These are phyloP conservation scores for Onchidella celtica DNA, from an alignment of 2,888 invertebrate genomes.

Conservation along the genomic window DNA sequence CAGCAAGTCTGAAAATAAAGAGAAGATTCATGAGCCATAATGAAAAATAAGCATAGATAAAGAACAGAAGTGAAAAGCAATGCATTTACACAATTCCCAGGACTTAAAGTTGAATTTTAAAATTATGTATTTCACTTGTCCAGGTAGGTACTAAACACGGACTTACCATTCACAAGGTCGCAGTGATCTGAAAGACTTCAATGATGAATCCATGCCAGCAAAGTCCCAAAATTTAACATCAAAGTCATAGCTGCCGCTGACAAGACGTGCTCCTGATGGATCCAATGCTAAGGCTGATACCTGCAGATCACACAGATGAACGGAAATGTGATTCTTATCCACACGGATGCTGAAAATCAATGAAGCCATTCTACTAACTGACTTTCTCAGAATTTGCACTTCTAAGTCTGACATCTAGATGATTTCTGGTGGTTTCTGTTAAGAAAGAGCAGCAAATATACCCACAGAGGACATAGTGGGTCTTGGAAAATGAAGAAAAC, in stretches of 20 bases:
- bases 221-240: slow-evolving; percentile 99
- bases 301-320: slow-evolving; percentile 36
- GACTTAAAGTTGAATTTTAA: neutral
- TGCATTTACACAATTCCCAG: neutral
- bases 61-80: neutral
- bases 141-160: neutral
- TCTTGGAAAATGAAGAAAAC: no score
- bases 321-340: no score
- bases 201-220: slow-evolving; percentile 96
- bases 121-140: neutral
- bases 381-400: no score
- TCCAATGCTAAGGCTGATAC: slow-evolving; percentile 93
- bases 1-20: no score
- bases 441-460: no score
- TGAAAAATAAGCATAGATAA: no score
- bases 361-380: no score
- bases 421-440: no score
- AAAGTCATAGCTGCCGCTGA: slow-evolving; percentile 96
- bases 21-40: no score
- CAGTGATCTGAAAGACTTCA: slow-evolving; percentile 94
- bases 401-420: no score
- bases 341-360: no score
- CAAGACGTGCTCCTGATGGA: slow-evolving; percentile 94
- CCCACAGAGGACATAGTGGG: no score
- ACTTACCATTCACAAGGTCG: slow-evolving; percentile 91